phyloP scores from a whole-genome alignment of 1,140 invertebrate genomes.

The Drosophila littoralis region DNA sequence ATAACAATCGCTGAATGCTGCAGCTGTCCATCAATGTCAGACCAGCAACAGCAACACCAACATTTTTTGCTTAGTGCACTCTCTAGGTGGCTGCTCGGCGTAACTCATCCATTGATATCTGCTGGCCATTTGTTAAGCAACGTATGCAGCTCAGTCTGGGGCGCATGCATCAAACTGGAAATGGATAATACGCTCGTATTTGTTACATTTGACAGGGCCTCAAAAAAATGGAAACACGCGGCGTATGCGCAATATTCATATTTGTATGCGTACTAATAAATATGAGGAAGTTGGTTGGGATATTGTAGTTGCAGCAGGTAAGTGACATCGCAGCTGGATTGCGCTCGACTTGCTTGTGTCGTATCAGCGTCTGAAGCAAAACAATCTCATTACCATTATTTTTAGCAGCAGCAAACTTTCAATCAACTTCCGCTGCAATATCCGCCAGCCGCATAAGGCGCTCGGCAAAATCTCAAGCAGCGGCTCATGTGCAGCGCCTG shows the following conservation, averaged over 20 bases:
- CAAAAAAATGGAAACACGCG: slow-evolving; percentile 30
- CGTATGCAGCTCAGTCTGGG: slow-evolving; percentile 21
- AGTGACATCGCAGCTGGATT: slow-evolving; percentile 13
- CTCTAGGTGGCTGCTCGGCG: slow-evolving; percentile 9
- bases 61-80: not conserved
- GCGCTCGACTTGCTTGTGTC: slow-evolving; percentile 18
- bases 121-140: slow-evolving; percentile 64
- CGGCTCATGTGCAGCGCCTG: slow-evolving; percentile 23
- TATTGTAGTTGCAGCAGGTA: slow-evolving; percentile 8
- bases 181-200: slow-evolving; percentile 60
- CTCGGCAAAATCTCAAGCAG: slow-evolving; percentile 60
- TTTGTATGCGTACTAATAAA: slow-evolving; percentile 42
- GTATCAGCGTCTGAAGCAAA: slow-evolving; percentile 44
- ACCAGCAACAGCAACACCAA: not conserved
- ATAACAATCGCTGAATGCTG: slow-evolving; percentile 13
- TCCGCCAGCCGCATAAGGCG: slow-evolving; percentile 59
- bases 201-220: slow-evolving; percentile 59
- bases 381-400: slow-evolving; percentile 80
- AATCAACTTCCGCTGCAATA: slow-evolving; percentile 79
- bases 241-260: slow-evolving; percentile 56
- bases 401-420: slow-evolving; percentile 73
- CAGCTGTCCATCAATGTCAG: slow-evolving; percentile 20
- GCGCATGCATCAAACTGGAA: slow-evolving; percentile 54
- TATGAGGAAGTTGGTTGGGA: not conserved
- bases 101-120: slow-evolving; percentile 58